Percentiles rank a stretch among this genome's conserved stretches.
phyloP scores from a whole-genome alignment of 2,113 vertebrate species.

The Labrus mixtus region DNA sequence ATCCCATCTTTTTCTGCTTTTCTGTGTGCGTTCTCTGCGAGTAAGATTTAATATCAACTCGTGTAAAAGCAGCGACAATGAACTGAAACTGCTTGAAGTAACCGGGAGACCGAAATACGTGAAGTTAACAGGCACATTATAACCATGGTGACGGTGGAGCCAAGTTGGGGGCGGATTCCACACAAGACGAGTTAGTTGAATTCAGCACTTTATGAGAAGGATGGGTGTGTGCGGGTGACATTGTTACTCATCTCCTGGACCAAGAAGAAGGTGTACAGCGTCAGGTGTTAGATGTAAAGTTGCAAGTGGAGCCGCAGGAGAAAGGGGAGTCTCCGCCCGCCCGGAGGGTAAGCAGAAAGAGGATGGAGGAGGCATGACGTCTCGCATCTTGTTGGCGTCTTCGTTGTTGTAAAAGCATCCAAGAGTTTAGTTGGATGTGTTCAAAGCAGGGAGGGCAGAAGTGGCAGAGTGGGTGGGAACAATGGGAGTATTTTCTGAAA shows the following conservation, averaged over 20 bases:
- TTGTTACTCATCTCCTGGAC: slow-evolving; percentile 4
- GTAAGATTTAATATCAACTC: neutral
- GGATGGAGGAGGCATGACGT: slow-evolving; percentile 56
- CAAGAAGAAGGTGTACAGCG: neutral
- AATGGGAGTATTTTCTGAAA: slow-evolving; percentile 55
- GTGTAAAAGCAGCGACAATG: neutral
- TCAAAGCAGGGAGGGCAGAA: slow-evolving; percentile 36
- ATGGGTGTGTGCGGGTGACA: slow-evolving; percentile 44
- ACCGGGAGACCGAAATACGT: neutral
- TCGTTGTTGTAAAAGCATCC: neutral
- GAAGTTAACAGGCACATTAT: slow-evolving; percentile 47
- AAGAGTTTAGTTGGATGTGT: slow-evolving; percentile 37
- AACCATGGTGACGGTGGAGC: slow-evolving; percentile 26
- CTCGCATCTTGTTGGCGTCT: slow-evolving; percentile 30
- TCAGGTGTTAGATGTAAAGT: slow-evolving; percentile 65
- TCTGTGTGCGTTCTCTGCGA: slow-evolving; percentile 3
- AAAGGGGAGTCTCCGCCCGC: slow-evolving; percentile 56
- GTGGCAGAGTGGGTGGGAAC: slow-evolving; percentile 64
- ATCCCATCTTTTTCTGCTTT: neutral
- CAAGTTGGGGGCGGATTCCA: slow-evolving; percentile 52
- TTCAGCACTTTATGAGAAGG: slow-evolving; percentile 25
- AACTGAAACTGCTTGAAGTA: slow-evolving; percentile 10
- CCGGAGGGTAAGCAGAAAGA: slow-evolving; percentile 38
- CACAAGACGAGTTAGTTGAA: slow-evolving; percentile 37
- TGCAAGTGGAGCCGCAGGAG: slow-evolving; percentile 52